Evolutionary conservation across 1,140 invertebrate species (phyloP).

Genomic region (Orchestia grillus): DNA sequence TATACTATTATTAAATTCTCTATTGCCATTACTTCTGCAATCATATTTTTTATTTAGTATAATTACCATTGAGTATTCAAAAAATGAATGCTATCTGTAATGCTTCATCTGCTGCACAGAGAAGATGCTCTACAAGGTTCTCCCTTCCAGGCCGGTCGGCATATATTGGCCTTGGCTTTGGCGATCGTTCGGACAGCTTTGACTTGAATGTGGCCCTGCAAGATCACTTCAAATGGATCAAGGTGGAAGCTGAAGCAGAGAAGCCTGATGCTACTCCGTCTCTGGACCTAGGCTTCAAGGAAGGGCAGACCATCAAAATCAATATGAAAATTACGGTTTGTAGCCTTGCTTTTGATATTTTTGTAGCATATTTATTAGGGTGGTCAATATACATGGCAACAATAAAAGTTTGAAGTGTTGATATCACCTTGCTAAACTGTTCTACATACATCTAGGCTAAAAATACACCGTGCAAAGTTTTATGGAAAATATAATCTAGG

Average conservation of each 20-base stretch:
- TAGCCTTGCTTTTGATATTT: background rate
- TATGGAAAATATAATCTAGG: no score
- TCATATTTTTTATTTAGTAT: no score
- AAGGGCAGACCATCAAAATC: slow-evolving; percentile 98
- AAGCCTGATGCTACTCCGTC: slow-evolving; percentile 79
- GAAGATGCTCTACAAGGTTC: background rate
- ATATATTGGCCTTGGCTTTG: slow-evolving; percentile 98
- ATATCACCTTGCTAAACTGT: no score
- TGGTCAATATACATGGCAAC: no score
- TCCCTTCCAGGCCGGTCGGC: slow-evolving; percentile 83
- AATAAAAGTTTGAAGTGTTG: no score
- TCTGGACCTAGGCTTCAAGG: slow-evolving; percentile 96
- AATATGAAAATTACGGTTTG: slow-evolving; percentile 96
- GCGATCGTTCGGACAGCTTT: slow-evolving; percentile 98
- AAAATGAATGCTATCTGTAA: no score
- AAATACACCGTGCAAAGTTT: no score
- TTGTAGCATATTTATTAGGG: background rate
- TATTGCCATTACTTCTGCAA: no score
- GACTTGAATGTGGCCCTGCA: slow-evolving; percentile 98
- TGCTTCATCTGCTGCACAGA: background rate
- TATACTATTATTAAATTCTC: no score
- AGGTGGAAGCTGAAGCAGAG: slow-evolving; percentile 87
- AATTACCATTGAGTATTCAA: background rate
- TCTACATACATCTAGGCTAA: no score
- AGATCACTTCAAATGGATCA: slow-evolving; percentile 98